phyloP scores from a whole-genome alignment of 2,797 vertebrate genomes.

The Lutjanus campechanus region DNA sequence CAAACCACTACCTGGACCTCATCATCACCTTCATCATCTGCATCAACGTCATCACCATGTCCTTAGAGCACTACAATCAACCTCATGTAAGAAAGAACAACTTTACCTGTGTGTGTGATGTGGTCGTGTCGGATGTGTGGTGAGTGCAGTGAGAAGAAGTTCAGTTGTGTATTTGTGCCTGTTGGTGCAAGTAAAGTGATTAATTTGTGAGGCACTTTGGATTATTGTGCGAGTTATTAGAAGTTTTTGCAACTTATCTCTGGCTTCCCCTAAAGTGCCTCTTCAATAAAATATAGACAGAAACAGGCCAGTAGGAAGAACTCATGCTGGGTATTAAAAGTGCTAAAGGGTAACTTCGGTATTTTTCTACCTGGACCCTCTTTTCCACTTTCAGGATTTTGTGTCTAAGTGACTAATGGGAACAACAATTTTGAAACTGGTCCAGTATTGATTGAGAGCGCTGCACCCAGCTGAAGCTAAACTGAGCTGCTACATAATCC shows the following conservation, averaged over 20 bases:
- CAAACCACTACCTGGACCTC: slow-evolving; percentile 99
- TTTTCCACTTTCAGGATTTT: no score
- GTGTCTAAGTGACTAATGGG: no score
- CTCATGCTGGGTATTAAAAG: not conserved
- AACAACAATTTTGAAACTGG: no score
- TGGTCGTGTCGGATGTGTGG: not conserved
- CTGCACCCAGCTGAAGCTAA: no score
- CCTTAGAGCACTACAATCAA: slow-evolving; percentile 97
- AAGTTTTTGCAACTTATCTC: not conserved
- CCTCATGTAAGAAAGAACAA: slow-evolving; percentile 80
- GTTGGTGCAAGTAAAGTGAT: not conserved
- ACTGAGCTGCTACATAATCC: no score
- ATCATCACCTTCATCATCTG: slow-evolving; percentile 99
- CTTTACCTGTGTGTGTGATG: not conserved
- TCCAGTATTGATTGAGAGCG: no score
- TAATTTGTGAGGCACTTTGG: not conserved
- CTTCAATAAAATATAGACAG: slow-evolving; percentile 10
- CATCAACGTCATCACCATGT: slow-evolving; percentile 99
- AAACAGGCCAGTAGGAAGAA: slow-evolving; percentile 3
- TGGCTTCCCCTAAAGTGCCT: not conserved
- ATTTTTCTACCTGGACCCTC: no score
- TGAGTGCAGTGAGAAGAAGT: not conserved
- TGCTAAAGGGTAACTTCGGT: no score
- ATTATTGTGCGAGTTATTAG: not conserved
- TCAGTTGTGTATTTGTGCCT: not conserved